Base-by-base conservation (phyloP, 2,113 vertebrate genomes). In the Equus przewalskii region DNA sequence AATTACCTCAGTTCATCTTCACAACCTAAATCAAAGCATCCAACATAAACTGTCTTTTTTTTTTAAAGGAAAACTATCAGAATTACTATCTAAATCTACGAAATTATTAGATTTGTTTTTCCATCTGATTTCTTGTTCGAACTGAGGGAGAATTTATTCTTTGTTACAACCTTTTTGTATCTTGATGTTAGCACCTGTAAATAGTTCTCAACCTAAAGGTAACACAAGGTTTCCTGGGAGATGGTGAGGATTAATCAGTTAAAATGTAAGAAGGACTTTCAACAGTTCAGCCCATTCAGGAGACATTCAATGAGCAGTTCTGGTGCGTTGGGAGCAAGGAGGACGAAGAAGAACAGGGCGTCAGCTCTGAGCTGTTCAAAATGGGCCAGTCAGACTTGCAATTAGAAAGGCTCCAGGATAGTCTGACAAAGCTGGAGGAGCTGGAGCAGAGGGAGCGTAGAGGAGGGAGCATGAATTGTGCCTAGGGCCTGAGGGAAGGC, bases 121-220 rank as follows among this genome's bases (percentile, higher is more conserved):
- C 46, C 15, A 73, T 15, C 19, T 78, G 28, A 58, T 76, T 92
- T 80, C 67, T 80, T 22, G 22, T 92, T 89, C 67, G 19, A 78
- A 86, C 8, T 11, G 24, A 76, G 54, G 58, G 82, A 90, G 54
- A 81, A 94, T 86, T 81, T 89, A 80, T 89, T 81, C n/a, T 60
- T 33, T 86, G 19, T 87, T 49, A 62, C 16, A 88, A 67, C 19
- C 1, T 87, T 79, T 75, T 30, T 67, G 51, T 64, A 33, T 79
- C 30, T 94, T 85, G 30, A 86, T 89, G 96, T 94, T 92, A 81
- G 72, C 49, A 82, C 22, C 22, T 82, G n/a, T 60, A 41, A 75
- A 60, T 84, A 76, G 30, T 70, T 94, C 54, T 82, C 36, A 26
- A 44, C 16, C 22, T 72, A 67, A 28, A 16, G 56, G 26, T 44